Evolutionary conservation across 1,140 invertebrate species (phyloP), one percentile per base, ranked within the genome.

Genomic region (Eubasilissa regina): DNA sequence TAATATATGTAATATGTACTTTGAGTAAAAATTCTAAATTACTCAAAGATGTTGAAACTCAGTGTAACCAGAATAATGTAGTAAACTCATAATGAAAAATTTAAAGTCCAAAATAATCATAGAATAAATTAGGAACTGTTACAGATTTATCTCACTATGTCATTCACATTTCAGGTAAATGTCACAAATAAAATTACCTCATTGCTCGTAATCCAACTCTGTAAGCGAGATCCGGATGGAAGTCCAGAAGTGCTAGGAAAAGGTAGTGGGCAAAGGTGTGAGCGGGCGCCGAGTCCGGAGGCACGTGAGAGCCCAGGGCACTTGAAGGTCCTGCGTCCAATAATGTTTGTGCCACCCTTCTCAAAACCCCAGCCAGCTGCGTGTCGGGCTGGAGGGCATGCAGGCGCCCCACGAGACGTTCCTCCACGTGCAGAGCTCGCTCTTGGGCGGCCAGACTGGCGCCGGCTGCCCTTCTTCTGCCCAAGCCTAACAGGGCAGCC

Each of bases 251-350:
- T 11, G 94, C 92, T 51, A 93, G 91, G 87, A 96, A 97, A 68
- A 96, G 88, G 85, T 93, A 96, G 76, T 94, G 89, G 13, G 95
- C 95, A 87, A 95, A 95, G 44, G 94, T 95, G 85, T 96, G 95
- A 90, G 96, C 95, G 13, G 95, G 95, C 64, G 95, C 91, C 1
- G 91, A 91, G 83, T 96, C 94, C 0, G 94, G 92, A 86, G 95
- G 94, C 77, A 96, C 93, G 17, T 92, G 92, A 60, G 93, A 90
- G 35, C 94, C 95, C 7, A 89, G 88, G 10, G 94, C 95, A 84
- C 94, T 94, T 7, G 92, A 92, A 0, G 94, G 93, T 0, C 95
- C 95, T 17, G 94, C 94, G 86, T 92, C 91, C 44, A 95, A 86
- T 51, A 94, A 85, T 15, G 93, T 90, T 55, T 90, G 89, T 1